phyloP scores from a whole-genome alignment of 2,888 invertebrate species.

The Agrilus biguttatus region DNA sequence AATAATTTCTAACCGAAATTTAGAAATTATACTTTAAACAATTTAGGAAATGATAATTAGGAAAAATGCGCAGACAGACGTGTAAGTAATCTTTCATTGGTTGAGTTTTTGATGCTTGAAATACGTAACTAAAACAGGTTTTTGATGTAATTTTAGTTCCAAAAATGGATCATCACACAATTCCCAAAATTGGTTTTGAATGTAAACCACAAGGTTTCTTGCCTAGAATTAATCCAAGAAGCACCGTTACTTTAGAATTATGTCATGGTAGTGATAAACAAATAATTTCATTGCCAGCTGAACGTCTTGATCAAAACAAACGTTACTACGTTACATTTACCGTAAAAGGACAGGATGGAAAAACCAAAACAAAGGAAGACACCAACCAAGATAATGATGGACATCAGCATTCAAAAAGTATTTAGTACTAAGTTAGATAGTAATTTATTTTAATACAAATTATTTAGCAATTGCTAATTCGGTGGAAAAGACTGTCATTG shows the following conservation, averaged over 20 bases:
- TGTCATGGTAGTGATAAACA: slow-evolving; percentile 75
- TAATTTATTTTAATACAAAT: too few relatives aligned
- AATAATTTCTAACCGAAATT: too few relatives aligned
- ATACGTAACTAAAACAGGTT: too few relatives aligned
- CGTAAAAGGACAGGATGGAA: slow-evolving; percentile 59
- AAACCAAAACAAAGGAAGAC: slow-evolving; percentile 26
- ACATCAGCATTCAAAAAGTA: slow-evolving; percentile 33
- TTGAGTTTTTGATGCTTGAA: too few relatives aligned
- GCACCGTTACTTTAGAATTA: slow-evolving; percentile 61
- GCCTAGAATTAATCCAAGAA: slow-evolving; percentile 46
- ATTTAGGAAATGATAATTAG: too few relatives aligned
- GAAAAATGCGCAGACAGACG: too few relatives aligned
- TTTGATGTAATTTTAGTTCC: slow-evolving; percentile 43
- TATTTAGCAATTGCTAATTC: too few relatives aligned
- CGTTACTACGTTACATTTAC: slow-evolving; percentile 88
- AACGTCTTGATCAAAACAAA: slow-evolving; percentile 75
- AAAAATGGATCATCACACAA: slow-evolving; percentile 64
- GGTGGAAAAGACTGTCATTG: too few relatives aligned
- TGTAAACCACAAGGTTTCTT: slow-evolving; percentile 38
- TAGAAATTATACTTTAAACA: too few relatives aligned
- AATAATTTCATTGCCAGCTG: slow-evolving; percentile 75
- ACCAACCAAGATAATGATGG: slow-evolving; percentile 13
- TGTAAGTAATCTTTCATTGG: too few relatives aligned
- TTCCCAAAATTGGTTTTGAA: slow-evolving; percentile 52
- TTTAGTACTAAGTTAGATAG: slow-evolving; percentile 6